Conservation (phyloP, 53 echinoderm and acorn worm species). For the Actinopyga echinites region DNA sequence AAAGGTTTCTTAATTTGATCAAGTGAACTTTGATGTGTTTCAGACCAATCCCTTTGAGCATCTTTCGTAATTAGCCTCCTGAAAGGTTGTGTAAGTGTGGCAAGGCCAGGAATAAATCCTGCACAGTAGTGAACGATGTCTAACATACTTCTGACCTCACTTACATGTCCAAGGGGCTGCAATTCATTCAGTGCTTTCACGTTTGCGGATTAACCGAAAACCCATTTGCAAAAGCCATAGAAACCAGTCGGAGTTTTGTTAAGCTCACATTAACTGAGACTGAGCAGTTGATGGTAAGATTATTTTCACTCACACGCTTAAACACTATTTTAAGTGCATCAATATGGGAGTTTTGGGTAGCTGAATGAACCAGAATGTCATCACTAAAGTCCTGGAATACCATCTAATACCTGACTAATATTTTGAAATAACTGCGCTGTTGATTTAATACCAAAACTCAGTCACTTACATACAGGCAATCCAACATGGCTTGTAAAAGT, state of each 20-base stretch:
- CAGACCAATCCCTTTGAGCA: neutral
- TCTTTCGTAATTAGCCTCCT: neutral
- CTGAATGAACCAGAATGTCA: conserved; percentile 34
- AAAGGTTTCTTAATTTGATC: neutral
- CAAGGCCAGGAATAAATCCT: neutral
- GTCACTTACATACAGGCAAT: conserved; percentile 14
- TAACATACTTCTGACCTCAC: conserved; percentile 22
- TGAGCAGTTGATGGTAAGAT: conserved; percentile 27
- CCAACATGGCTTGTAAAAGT: conserved; percentile 31
- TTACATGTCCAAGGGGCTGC: neutral
- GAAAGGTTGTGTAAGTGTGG: neutral
- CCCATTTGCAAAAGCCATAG: conserved; percentile 14
- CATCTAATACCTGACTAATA: neutral
- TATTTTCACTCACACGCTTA: neutral
- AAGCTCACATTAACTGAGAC: conserved; percentile 44
- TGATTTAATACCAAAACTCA: conserved; percentile 31
- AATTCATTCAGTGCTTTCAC: conserved; percentile 5
- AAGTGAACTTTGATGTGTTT: neutral
- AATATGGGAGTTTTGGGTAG: neutral
- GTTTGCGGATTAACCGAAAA: conserved; percentile 27
- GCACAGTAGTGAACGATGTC: conserved; percentile 17
- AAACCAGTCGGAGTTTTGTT: conserved; percentile 3
- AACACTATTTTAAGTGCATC: conserved; percentile 1
- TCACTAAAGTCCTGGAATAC: conserved; percentile 26
- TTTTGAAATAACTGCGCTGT: conserved; percentile 38